Base-by-base conservation (phyloP, 2,888 invertebrate genomes). In the Electrophaes corylata region DNA sequence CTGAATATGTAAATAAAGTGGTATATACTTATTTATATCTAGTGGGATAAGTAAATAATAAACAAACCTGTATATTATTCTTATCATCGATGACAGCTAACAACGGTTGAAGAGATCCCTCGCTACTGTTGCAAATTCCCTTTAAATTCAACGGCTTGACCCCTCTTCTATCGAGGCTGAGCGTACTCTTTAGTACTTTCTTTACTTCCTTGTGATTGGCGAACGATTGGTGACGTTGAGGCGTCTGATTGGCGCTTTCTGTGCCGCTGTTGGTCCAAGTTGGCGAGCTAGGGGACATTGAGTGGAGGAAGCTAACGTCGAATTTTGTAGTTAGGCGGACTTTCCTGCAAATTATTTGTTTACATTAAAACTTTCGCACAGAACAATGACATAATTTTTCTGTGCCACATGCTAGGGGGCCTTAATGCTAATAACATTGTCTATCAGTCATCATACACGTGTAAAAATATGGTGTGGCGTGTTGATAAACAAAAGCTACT, bases 11-110 rank as follows among this genome's bases (percentile, higher is more conserved):
- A n/a, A n/a, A n/a, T n/a, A n/a, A n/a, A n/a, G n/a, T n/a, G n/a
- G n/a, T n/a, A n/a, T n/a, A n/a, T n/a, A n/a, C n/a, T n/a, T n/a
- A n/a, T n/a, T n/a, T n/a, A n/a, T n/a, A n/a, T n/a, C n/a, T n/a
- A n/a, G n/a, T n/a, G n/a, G n/a, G n/a, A n/a, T n/a, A n/a, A n/a
- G n/a, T n/a, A n/a, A n/a, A n/a, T 23, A 26, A 12, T 40, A 37
- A 33, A 57, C 66, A 26, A 65, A 92, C 92, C 87, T 92, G 91
- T 70, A 92, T 88, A 78, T 86, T 86, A 71, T 88, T 87, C 60
- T 81, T 88, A 64, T 90, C 91, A 64, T 92, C 91, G 5, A 91
- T 81, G 2, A 92, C 88, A 35, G 90, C 91, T 57, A 92, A 60
- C 40, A 92, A 62, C n/a, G 91, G 92, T 20, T 86, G 87, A 1